Percentiles rank a stretch among this genome's conserved stretches.
Evolutionary conservation across 2,797 vertebrate genomes (phyloP).

Genomic region (Syngnathus rostellatus): DNA sequence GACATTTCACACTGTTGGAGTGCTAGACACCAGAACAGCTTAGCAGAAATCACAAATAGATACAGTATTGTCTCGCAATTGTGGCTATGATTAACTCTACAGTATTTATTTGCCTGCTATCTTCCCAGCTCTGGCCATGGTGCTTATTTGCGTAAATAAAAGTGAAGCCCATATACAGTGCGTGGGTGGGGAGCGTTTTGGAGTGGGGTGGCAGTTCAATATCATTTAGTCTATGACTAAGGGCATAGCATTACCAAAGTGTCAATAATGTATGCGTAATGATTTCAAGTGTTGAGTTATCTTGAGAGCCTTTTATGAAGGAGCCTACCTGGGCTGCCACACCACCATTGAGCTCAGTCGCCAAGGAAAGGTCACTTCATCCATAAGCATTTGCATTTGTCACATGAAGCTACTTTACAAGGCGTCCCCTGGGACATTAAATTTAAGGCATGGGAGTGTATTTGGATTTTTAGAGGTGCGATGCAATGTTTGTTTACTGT

Average conservation of each 20-base stretch:
- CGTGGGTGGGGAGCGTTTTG: too few relatives aligned
- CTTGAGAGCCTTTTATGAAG: neutral
- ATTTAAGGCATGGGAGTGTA: slow-evolving; percentile 21
- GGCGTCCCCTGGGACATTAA: slow-evolving; percentile 31
- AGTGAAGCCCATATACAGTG: neutral
- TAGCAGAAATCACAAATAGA: slow-evolving; percentile 35
- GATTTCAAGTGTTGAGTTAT: neutral
- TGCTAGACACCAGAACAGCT: slow-evolving; percentile 38
- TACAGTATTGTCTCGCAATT: slow-evolving; percentile 27
- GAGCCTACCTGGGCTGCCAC: slow-evolving; percentile 4
- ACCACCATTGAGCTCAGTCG: slow-evolving; percentile 44
- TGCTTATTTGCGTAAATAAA: neutral
- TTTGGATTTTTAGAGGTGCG: slow-evolving; percentile 12
- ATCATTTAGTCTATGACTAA: neutral
- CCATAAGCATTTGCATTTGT: slow-evolving; percentile 45
- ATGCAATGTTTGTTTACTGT: neutral
- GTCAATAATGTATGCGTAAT: neutral
- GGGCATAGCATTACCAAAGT: neutral
- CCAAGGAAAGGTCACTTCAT: slow-evolving; percentile 44
- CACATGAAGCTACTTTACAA: slow-evolving; percentile 47
- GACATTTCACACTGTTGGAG: slow-evolving; percentile 14
- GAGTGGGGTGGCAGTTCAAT: too few relatives aligned
- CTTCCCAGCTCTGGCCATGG: neutral
- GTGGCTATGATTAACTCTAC: slow-evolving; percentile 29
- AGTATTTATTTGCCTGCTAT: slow-evolving; percentile 24